phyloP scores from a whole-genome alignment of 2,888 invertebrate species.

The Limnephilus rhombicus region DNA sequence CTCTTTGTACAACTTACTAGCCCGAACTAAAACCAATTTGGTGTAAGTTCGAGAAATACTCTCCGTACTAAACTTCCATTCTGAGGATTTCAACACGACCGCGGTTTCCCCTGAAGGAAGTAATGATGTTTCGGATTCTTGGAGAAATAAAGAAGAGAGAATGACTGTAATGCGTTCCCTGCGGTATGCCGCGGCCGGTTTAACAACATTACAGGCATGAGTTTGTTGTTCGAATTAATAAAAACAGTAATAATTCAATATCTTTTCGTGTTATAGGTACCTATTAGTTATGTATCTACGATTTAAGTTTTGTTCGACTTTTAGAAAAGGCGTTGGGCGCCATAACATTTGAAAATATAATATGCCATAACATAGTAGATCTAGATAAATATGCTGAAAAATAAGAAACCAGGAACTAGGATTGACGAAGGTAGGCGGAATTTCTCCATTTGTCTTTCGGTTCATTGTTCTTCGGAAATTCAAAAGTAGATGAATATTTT shows the following conservation, averaged over 20 bases:
- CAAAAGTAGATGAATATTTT: no score
- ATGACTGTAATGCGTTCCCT: background rate
- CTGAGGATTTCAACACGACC: slow-evolving; percentile 7
- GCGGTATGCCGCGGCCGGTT: background rate
- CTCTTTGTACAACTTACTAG: background rate
- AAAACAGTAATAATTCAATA: background rate
- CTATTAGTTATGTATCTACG: background rate
- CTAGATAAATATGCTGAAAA: background rate
- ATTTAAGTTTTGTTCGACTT: background rate
- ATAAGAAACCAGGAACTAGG: background rate
- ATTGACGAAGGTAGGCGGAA: no score
- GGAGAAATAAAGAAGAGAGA: background rate
- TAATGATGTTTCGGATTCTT: slow-evolving; percentile 27
- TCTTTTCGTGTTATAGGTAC: background rate
- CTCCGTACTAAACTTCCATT: slow-evolving; percentile 5
- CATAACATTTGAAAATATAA: background rate
- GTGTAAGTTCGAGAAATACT: slow-evolving; percentile 23
- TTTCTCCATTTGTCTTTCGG: no score
- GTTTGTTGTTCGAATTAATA: background rate
- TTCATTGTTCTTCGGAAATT: no score
- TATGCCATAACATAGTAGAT: background rate
- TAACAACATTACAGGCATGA: background rate
- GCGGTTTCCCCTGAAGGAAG: slow-evolving; percentile 14
- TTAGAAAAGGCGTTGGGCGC: background rate
- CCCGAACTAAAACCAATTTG: slow-evolving; percentile 39